Evolutionary conservation across 2,797 vertebrate genomes (phyloP).

Genomic region (Lagorchestes hirsutus): DNA sequence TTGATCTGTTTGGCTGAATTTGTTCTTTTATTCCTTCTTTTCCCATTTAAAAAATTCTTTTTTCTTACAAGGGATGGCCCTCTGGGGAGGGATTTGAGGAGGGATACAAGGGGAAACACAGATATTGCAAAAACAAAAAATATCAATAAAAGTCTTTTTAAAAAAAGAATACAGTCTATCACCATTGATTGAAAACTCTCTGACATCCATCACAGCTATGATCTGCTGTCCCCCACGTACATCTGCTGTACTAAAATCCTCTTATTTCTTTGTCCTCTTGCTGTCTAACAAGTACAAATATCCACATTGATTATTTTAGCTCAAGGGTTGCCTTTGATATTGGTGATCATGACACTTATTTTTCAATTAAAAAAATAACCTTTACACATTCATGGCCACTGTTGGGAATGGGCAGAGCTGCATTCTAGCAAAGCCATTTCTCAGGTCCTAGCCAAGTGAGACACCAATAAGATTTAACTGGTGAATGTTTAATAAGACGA

Average conservation of each 20-base stretch:
- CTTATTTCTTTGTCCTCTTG: slow-evolving; percentile 19
- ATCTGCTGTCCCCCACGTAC: background rate
- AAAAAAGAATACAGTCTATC: background rate
- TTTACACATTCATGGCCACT: slow-evolving; percentile 25
- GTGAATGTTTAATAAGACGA: background rate
- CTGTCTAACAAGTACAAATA: slow-evolving; percentile 42
- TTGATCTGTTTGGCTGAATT: background rate
- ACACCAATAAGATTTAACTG: background rate
- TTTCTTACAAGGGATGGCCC: background rate
- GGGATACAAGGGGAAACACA: background rate
- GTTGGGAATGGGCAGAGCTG: background rate
- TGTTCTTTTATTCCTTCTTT: background rate
- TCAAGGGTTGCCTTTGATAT: slow-evolving; percentile 27
- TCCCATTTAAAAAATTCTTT: background rate
- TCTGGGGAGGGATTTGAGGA: background rate
- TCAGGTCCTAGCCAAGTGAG: background rate
- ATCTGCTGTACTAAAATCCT: slow-evolving; percentile 16
- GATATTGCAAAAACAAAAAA: background rate
- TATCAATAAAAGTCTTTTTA: background rate
- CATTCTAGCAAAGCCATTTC: background rate
- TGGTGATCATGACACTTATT: slow-evolving; percentile 38
- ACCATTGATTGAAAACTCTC: background rate
- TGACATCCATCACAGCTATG: background rate
- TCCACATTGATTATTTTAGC: slow-evolving; percentile 45
- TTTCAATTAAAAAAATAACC: slow-evolving; percentile 57